Evolutionary conservation across 2,797 vertebrate genomes (phyloP).

Genomic region (Chlorospingus semifuscus): DNA sequence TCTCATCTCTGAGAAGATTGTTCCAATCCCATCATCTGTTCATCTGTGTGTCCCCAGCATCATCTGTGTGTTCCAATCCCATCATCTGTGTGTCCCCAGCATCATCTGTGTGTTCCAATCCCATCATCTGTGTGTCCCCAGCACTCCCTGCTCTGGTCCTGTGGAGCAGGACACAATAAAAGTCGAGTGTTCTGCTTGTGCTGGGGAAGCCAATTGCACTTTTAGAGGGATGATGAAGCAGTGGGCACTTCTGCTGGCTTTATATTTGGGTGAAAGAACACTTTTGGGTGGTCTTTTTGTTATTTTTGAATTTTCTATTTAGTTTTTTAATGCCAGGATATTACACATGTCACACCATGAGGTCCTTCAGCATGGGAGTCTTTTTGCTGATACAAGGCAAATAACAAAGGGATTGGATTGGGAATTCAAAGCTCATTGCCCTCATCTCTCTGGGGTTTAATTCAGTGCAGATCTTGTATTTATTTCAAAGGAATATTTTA

Average conservation of each 20-base stretch:
- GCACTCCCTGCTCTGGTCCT: neutral
- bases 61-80: neutral
- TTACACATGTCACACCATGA: rapidly evolving
- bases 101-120: too few species aligned
- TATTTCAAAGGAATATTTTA: neutral
- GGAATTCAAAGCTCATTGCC: neutral
- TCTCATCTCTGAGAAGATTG: neutral
- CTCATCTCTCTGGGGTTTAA: neutral
- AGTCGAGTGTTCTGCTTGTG: neutral
- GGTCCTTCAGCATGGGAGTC: neutral
- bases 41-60: neutral
- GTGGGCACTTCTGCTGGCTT: rapidly evolving
- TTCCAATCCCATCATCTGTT: neutral
- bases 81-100: neutral
- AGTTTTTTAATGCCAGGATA: neutral
- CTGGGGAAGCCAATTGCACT: neutral
- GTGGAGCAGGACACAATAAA: neutral
- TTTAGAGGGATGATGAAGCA: neutral
- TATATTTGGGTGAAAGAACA: neutral
- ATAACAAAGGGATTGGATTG: neutral
- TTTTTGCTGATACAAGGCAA: neutral
- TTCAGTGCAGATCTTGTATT: neutral
- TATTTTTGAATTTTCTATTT: rapidly evolving
- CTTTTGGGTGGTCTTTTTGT: rapidly evolving
- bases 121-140: neutral